A percentile compares a stretch with the other conserved stretches of the same genome.
phyloP scores from a whole-genome alignment of 2,888 invertebrate genomes.

The Pollenia griseotomentosa region DNA sequence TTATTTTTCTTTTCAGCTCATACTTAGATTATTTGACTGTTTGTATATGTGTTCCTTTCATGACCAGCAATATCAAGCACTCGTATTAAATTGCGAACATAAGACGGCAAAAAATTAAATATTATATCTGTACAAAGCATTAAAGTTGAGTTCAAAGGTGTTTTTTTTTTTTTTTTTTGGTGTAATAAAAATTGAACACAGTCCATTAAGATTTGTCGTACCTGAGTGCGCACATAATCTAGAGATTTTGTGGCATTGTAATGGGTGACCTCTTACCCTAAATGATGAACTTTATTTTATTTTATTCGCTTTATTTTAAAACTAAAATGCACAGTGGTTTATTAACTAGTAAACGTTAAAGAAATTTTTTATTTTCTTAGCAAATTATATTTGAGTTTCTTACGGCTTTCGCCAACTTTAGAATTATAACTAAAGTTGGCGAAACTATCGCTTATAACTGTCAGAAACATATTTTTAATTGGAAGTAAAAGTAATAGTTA shows the following conservation, averaged over 20 bases:
- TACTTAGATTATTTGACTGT: constrained; percentile 10
- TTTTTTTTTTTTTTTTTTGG: constrained; percentile 2
- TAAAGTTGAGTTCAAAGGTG: constrained; percentile 73
- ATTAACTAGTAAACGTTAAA: no score
- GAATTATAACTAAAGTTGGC: no score
- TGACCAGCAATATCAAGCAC: constrained; percentile 28
- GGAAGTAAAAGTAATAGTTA: no score
- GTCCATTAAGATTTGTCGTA: constrained; percentile 80
- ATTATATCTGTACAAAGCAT: constrained; percentile 49
- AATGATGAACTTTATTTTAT: constrained; percentile 49
- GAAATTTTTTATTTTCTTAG: no score
- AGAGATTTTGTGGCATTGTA: constrained; percentile 70
- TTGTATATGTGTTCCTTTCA: constrained; percentile 25
- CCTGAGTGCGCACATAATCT: constrained; percentile 78
- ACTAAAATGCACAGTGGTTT: constrained; percentile 12
- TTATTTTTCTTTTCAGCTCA: constrained; percentile 21
- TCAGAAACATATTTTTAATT: no score
- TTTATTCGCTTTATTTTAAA: constrained; percentile 40
- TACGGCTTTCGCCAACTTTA: no score
- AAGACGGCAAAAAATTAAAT: constrained; percentile 28
- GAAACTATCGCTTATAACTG: no score
- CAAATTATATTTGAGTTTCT: no score
- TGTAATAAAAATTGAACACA: constrained; percentile 79
- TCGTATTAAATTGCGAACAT: neutral
- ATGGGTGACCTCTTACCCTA: constrained; percentile 67